Evolutionary conservation across 1,140 invertebrate species (phyloP).

Genomic region (Drosophila subpulchrella): DNA sequence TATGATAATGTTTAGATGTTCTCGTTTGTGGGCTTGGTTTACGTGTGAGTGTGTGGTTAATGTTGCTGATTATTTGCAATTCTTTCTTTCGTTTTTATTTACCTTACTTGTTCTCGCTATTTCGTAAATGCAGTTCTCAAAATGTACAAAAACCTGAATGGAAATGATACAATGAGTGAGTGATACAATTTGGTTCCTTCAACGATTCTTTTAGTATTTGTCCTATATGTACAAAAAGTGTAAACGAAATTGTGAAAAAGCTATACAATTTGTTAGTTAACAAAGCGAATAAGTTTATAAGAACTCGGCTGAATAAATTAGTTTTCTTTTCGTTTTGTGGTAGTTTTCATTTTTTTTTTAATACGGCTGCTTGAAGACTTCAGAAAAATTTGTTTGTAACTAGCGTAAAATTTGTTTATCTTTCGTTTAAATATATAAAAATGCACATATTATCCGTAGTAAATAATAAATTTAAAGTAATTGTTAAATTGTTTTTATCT

Average conservation of each 20-base stretch:
- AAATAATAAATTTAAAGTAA: constrained; percentile 58
- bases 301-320: constrained; percentile 60
- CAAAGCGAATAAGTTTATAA: constrained; percentile 57
- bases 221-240: constrained; percentile 60
- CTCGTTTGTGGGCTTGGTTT: constrained; percentile 65
- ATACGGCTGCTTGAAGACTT: constrained; percentile 54
- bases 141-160: constrained; percentile 71
- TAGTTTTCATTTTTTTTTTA: constrained; percentile 11
- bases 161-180: constrained; percentile 58
- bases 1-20: constrained; percentile 77
- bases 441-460: constrained; percentile 56
- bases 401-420: constrained; percentile 52
- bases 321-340: constrained; percentile 26
- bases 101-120: constrained; percentile 33
- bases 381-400: constrained; percentile 50
- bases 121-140: constrained; percentile 72
- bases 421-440: constrained; percentile 57
- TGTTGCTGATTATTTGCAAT: constrained; percentile 69
- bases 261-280: constrained; percentile 70
- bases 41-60: constrained; percentile 57
- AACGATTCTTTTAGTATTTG: constrained; percentile 45
- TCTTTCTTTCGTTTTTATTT: constrained; percentile 23
- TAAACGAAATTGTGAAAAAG: constrained; percentile 67
- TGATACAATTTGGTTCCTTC: constrained; percentile 59
- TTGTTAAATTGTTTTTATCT: constrained; percentile 31